Evolutionary conservation across 2,113 vertebrate species (phyloP).

Genomic region (Stigmatopora nigra): DNA sequence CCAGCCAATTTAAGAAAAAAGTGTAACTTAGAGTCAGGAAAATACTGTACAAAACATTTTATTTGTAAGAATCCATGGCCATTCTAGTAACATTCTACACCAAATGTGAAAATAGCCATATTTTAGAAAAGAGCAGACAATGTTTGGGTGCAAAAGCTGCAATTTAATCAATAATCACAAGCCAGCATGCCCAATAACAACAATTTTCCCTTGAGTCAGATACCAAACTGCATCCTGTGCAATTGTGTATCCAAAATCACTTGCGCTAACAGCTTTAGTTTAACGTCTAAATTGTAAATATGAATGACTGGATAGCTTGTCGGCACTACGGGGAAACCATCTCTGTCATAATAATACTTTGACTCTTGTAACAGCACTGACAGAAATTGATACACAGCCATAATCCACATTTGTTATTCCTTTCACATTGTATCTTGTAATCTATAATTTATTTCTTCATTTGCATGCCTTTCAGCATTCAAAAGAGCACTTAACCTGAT

Average conservation of each 20-base stretch:
- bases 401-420: conserved; percentile 38
- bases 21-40: too few species aligned
- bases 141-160: background rate
- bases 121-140: background rate
- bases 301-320: conserved; percentile 25
- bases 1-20: too few species aligned
- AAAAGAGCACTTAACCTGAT: conserved; percentile 29
- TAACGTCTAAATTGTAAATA: conserved; percentile 20
- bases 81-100: background rate
- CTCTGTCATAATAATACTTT: conserved; percentile 25
- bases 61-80: background rate
- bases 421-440: conserved; percentile 33
- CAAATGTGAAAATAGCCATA: background rate
- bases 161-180: conserved; percentile 18
- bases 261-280: conserved; percentile 6
- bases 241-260: conserved; percentile 14
- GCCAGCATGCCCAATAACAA: conserved; percentile 1
- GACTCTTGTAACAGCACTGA: conserved; percentile 16
- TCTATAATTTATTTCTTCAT: conserved; percentile 54
- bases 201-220: conserved; percentile 27
- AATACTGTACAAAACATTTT: conserved; percentile 7
- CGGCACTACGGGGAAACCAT: conserved; percentile 1
- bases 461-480: conserved; percentile 46
- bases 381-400: conserved; percentile 23
- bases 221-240: conserved; percentile 15